These are phyloP conservation scores for Drosophila bipectinata DNA, from an alignment of 1,140 invertebrate species.

Conservation along the genomic window DNA sequence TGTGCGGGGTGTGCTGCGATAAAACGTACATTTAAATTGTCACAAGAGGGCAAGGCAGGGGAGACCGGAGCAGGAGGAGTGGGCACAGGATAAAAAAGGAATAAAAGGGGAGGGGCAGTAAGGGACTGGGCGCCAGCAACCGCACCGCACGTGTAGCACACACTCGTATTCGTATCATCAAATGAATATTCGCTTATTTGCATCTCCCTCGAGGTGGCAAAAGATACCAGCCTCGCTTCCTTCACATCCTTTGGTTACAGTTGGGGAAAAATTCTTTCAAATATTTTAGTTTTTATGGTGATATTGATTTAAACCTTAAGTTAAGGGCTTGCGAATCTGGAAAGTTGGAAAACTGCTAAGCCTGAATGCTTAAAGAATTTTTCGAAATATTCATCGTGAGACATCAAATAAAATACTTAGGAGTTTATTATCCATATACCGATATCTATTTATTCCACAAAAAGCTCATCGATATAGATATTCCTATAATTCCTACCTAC, in stretches of 20 bases:
- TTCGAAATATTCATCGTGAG: too few species aligned
- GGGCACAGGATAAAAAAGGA: background rate
- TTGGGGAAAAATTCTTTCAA: background rate
- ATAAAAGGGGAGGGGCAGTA: background rate
- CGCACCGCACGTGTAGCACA: slow-evolving; percentile 62
- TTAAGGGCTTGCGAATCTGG: too few species aligned
- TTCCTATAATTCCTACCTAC: too few species aligned
- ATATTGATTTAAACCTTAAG: too few species aligned
- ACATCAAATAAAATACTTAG: too few species aligned
- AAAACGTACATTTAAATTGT: slow-evolving; percentile 79
- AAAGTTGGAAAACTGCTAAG: too few species aligned
- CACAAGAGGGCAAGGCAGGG: slow-evolving; percentile 20
- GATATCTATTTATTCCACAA: too few species aligned
- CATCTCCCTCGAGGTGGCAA: slow-evolving; percentile 54
- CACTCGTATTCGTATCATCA: slow-evolving; percentile 69
- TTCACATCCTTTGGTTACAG: slow-evolving; percentile 4
- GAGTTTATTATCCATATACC: too few species aligned
- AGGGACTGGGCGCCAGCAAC: slow-evolving; percentile 20
- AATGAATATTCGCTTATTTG: slow-evolving; percentile 82
- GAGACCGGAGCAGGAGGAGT: too few species aligned
- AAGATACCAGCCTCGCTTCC: slow-evolving; percentile 23
- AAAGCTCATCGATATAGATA: too few species aligned
- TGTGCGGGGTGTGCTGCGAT: slow-evolving; percentile 19
- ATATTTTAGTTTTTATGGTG: background rate
- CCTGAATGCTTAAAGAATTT: too few species aligned